Evolutionary conservation across 2,888 invertebrate genomes (phyloP), one percentile per base, ranked within the genome.

Genomic region (Hirtodrosophila confusa): DNA sequence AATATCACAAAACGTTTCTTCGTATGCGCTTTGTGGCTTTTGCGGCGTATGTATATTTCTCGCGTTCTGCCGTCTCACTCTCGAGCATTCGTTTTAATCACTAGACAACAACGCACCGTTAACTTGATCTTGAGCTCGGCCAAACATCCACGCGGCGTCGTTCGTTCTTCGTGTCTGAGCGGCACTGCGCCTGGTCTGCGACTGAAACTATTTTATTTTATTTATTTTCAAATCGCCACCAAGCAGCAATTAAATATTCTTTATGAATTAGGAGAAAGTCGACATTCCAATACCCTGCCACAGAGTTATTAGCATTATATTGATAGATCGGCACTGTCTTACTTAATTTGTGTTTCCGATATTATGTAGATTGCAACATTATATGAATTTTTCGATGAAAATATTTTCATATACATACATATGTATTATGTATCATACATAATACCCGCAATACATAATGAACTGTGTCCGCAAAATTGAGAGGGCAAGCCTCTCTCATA

Each of bases 191-290:
- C 55, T 75, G 47, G 57, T 85, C 62, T 86, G 61, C 49, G 70
- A 82, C 80, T 80, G 65, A 80, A 82, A 50, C 69, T 48, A 74
- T 82, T 72, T 69, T 65, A 43, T 60, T 66, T 68, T 44, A 6
- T 31, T 31, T 7, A 7, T 64, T 58, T 55, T 66, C 23, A 41
- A 66, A 66, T 60, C 56, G 63, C 68, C 68, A 68, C 58, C 64
- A 62, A 74, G 80, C 84, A 69, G 70, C 80, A 88, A 86, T 86
- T 88, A 88, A 79, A 70, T 73, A 69, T 82, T 85, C 60, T 75
- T 87, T 66, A 78, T 85, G 82, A 0, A 31, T 23, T 6, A 23
- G 12, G 7, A 29, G 6, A 0, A 8, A 8, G 44, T 44, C 60
- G 66, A 56, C 45, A 0, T 4, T 0, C 0, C 4, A 6, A 77